A percentile compares a stretch with the other conserved stretches of the same genome.
These are phyloP conservation scores for Enteromius radiatus DNA, from an alignment of 2,797 vertebrate genomes.

Conservation along the genomic window DNA sequence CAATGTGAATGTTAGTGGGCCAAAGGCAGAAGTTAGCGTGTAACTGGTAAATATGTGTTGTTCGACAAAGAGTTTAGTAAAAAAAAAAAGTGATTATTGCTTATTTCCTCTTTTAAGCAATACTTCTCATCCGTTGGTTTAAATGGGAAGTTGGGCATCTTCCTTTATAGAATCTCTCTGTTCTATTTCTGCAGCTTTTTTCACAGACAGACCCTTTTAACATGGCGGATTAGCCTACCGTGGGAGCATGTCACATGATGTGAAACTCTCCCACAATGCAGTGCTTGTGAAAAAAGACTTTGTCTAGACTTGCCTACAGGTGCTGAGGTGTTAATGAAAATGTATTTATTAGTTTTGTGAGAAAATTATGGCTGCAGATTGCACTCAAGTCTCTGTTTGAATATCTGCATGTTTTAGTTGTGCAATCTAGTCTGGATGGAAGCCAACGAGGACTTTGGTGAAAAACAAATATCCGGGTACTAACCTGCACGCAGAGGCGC, in stretches of 20 bases:
- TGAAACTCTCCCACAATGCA: neutral
- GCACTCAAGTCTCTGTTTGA: conserved; percentile 43
- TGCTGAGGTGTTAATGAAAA: conserved; percentile 31
- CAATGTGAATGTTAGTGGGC: neutral
- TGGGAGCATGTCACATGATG: neutral
- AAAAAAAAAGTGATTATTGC: conserved; percentile 39
- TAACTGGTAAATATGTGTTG: neutral
- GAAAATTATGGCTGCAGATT: conserved; percentile 17
- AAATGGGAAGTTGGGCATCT: conserved; percentile 46
- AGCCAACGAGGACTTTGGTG: conserved; percentile 52
- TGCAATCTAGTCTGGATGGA: conserved; percentile 31
- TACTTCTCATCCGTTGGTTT: conserved; percentile 31
- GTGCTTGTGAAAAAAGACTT: neutral
- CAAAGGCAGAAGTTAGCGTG: neutral
- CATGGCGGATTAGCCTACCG: neutral
- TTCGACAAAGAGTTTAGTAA: conserved; percentile 6
- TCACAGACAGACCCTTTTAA: neutral
- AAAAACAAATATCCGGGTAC: conserved; percentile 57
- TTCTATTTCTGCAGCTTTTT: neutral
- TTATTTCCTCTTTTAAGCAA: conserved; percentile 49
- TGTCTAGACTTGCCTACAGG: conserved; percentile 41
- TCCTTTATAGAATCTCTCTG: neutral
- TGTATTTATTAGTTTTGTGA: conserved; percentile 28
- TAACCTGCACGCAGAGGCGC: neutral
- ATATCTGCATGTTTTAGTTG: conserved; percentile 44